Conservation (phyloP, 1,140 invertebrate species). For the Drepana arcuata region DNA sequence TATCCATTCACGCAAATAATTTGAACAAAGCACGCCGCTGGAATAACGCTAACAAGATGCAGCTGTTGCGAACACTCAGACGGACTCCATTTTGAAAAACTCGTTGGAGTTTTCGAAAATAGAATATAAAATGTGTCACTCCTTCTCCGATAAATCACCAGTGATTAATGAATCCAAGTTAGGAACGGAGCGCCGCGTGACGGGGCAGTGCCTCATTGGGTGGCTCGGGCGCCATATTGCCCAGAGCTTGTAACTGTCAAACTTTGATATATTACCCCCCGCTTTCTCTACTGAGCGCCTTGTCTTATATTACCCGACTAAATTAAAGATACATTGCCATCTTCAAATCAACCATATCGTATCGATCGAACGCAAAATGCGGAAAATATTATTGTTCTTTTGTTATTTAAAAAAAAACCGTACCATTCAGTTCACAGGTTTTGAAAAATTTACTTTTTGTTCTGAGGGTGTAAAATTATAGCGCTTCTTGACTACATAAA, state of each 20-base stretch:
- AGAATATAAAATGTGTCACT: constrained; percentile 70
- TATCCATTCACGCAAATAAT: constrained; percentile 59
- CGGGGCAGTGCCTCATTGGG: constrained; percentile 63
- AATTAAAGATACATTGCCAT: constrained; percentile 31
- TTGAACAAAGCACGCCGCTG: constrained; percentile 45
- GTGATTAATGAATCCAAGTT: constrained; percentile 61
- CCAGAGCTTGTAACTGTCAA: constrained; percentile 66
- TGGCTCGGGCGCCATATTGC: constrained; percentile 68
- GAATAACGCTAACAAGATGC: constrained; percentile 64
- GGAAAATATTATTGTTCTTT: too few relatives aligned
- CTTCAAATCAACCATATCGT: too few relatives aligned
- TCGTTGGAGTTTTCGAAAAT: constrained; percentile 65
- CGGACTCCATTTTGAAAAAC: constrained; percentile 64
- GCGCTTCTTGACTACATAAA: constrained; percentile 31
- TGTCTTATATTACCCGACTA: constrained; percentile 52
- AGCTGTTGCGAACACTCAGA: constrained; percentile 56
- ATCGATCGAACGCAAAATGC: too few relatives aligned
- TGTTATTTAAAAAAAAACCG: too few relatives aligned
- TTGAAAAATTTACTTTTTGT: constrained; percentile 57
- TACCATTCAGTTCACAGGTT: too few relatives aligned
- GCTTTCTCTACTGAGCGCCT: constrained; percentile 60
- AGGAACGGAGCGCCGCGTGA: constrained; percentile 56
- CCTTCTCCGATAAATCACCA: constrained; percentile 64
- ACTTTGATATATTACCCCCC: constrained; percentile 60
- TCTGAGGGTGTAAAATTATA: constrained; percentile 57